These are phyloP conservation scores for Miichthys miiuy DNA, from an alignment of 2,797 vertebrate genomes.

Conservation along the genomic window DNA sequence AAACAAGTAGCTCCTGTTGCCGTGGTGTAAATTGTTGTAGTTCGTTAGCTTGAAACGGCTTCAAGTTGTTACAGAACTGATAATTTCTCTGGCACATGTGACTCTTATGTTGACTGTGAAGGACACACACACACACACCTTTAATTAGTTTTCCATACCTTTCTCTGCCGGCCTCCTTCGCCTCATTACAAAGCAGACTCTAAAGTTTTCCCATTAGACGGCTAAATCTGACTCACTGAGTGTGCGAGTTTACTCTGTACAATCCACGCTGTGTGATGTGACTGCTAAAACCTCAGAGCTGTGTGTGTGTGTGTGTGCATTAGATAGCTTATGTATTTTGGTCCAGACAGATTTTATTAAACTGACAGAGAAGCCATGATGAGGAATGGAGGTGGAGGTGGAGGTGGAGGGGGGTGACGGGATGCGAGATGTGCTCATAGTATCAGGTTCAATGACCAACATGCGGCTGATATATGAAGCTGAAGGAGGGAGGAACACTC, in stretches of 20 bases:
- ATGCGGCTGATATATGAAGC: constrained; percentile 42
- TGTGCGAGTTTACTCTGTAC: constrained; percentile 53
- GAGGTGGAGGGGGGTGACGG: background rate
- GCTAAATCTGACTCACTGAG: constrained; percentile 67
- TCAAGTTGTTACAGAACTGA: constrained; percentile 25
- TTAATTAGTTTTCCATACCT: constrained; percentile 67
- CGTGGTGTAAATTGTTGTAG: background rate
- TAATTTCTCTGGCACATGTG: background rate
- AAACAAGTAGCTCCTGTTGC: background rate
- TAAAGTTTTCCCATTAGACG: constrained; percentile 65
- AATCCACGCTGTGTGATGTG: constrained; percentile 61
- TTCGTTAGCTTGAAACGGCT: constrained; percentile 4
- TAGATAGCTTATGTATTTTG: constrained; percentile 48
- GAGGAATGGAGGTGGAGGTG: constrained; percentile 24
- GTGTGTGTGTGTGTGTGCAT: constrained; percentile 12
- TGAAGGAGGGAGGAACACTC: constrained; percentile 59
- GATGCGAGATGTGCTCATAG: constrained; percentile 24
- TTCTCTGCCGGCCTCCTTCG: constrained; percentile 25
- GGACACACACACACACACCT: constrained; percentile 33
- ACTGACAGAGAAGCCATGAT: constrained; percentile 54
- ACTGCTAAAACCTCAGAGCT: constrained; percentile 61
- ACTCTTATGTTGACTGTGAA: constrained; percentile 20
- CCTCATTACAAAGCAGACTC: constrained; percentile 54
- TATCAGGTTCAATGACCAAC: constrained; percentile 48
- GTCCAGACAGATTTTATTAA: constrained; percentile 58